Percentiles rank a stretch among this genome's conserved stretches.
Conservation (phyloP, 1,140 invertebrate genomes). For the Conus ventricosus region DNA sequence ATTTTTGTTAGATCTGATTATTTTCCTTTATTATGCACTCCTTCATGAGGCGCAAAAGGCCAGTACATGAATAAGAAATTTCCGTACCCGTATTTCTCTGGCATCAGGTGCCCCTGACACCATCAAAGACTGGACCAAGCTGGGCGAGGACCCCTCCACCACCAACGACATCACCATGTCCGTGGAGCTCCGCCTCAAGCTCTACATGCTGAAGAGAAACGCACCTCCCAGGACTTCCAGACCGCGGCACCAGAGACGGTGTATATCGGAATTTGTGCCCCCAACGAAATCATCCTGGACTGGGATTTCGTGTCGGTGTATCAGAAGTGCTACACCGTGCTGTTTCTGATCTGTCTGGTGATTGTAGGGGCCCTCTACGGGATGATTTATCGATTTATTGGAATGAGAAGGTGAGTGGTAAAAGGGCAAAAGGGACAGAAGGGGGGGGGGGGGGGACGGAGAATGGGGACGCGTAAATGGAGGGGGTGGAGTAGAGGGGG, state of each 20-base stretch:
- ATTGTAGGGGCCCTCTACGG: conserved; percentile 59
- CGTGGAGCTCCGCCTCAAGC: conserved; percentile 17
- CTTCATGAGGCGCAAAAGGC: too few relatives aligned
- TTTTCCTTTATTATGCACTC: too few relatives aligned
- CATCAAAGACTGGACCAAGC: conserved; percentile 21
- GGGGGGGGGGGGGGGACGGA: too few relatives aligned
- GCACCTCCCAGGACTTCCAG: background rate
- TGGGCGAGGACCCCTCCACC: conserved; percentile 34
- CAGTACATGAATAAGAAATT: too few relatives aligned
- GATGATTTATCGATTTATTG: conserved; percentile 52
- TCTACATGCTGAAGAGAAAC: background rate
- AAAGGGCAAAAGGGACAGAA: too few relatives aligned
- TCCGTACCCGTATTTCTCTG: too few relatives aligned
- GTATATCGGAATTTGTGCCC: conserved; percentile 43
- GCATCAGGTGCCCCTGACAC: background rate
- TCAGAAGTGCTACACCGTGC: conserved; percentile 53
- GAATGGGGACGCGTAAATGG: too few relatives aligned
- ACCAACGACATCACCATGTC: background rate
- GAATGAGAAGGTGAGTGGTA: conserved; percentile 32
- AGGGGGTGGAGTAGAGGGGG: too few relatives aligned
- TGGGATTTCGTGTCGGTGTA: conserved; percentile 44
- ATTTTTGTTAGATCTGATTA: too few relatives aligned
- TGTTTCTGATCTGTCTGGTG: conserved; percentile 60
- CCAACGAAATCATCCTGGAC: conserved; percentile 40
- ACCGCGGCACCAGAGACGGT: background rate